Conservation (phyloP, 2,113 vertebrate genomes). For the Pygoscelis antarcticus region DNA sequence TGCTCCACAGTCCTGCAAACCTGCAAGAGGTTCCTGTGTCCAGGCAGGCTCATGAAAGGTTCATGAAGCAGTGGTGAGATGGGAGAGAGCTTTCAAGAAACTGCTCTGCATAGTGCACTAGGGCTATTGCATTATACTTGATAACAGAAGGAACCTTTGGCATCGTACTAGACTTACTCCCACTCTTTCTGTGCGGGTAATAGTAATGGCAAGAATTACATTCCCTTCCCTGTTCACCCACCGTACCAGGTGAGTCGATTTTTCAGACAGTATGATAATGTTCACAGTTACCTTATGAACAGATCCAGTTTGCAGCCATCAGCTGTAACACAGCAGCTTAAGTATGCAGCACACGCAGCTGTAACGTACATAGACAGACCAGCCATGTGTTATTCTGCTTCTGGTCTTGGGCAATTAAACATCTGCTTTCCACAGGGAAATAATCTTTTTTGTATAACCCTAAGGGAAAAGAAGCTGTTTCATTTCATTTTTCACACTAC, state of each 20-base stretch:
- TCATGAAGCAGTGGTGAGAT: not conserved
- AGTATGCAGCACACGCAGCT: not conserved
- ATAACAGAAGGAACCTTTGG: not conserved
- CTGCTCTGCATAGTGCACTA: not conserved
- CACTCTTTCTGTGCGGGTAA: not conserved
- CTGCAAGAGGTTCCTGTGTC: accelerated
- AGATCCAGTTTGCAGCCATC: not conserved
- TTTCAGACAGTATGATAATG: not conserved
- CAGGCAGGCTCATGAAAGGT: not conserved
- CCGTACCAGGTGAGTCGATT: not conserved
- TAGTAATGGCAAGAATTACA: not conserved
- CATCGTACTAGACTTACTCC: accelerated
- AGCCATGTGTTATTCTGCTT: not conserved
- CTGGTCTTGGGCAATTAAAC: conserved; percentile 38
- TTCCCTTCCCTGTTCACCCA: not conserved
- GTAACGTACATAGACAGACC: not conserved
- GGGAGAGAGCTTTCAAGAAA: not conserved
- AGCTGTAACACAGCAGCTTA: not conserved
- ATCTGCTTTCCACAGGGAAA: conserved; percentile 40
- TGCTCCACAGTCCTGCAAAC: not conserved
- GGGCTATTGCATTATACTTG: not conserved
- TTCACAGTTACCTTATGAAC: not conserved
- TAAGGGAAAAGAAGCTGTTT: not conserved
- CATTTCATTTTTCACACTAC: not conserved
- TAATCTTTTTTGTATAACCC: not conserved